These are phyloP conservation scores for Lithophane ornitopus DNA, from an alignment of 2,888 invertebrate species.

Conservation along the genomic window DNA sequence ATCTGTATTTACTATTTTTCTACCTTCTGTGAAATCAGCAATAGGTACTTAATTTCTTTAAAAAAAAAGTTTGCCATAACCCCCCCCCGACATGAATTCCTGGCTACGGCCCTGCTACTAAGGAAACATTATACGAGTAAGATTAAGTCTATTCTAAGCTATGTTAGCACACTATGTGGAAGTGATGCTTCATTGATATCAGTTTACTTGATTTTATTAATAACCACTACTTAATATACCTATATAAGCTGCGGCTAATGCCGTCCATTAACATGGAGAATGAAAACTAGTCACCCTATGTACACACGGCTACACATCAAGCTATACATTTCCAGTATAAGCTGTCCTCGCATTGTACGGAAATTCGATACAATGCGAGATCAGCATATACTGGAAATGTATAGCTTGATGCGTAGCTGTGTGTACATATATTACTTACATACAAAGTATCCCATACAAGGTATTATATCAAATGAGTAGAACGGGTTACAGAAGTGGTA, in stretches of 20 bases:
- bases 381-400: too few relatives aligned
- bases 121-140: conserved; percentile 11
- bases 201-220: conserved; percentile 11
- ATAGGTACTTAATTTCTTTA: too few relatives aligned
- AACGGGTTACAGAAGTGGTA: conserved; percentile 33
- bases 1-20: too few relatives aligned
- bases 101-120: too few relatives aligned
- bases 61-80: too few relatives aligned
- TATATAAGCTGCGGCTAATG: not conserved
- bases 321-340: too few relatives aligned
- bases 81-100: too few relatives aligned
- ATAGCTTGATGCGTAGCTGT: too few relatives aligned
- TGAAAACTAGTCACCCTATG: conserved; percentile 1
- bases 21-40: too few relatives aligned
- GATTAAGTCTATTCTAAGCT: not conserved
- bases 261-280: not conserved
- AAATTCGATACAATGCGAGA: too few relatives aligned
- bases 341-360: too few relatives aligned
- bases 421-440: not conserved
- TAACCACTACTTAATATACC: not conserved
- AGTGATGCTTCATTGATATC: not conserved
- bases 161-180: not conserved
- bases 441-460: conserved; percentile 18
- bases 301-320: too few relatives aligned
- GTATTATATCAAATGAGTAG: conserved; percentile 33